Percentiles rank a stretch among this genome's conserved stretches.
These are phyloP conservation scores for Coilia nasus DNA, from an alignment of 2,797 vertebrate genomes.

Conservation along the genomic window DNA sequence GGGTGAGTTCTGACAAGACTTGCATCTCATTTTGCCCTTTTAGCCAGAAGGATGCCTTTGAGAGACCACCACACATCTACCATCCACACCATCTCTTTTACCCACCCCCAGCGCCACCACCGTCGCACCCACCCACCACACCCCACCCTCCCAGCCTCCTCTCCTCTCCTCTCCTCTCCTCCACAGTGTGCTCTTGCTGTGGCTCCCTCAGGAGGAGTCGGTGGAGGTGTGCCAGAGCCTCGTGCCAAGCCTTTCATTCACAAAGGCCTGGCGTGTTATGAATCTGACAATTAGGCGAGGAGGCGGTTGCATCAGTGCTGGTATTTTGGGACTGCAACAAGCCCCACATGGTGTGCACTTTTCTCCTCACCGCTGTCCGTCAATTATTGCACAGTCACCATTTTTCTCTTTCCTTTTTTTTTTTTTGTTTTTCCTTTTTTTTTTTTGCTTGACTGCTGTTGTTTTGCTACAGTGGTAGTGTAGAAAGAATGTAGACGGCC, in stretches of 20 bases:
- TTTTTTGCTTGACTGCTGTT: not conserved
- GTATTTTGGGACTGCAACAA: conserved; percentile 36
- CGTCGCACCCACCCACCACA: too few relatives aligned
- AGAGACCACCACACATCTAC: conserved; percentile 51
- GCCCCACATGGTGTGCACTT: conserved; percentile 26
- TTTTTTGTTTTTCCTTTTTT: not conserved
- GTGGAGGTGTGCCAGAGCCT: conserved; percentile 56
- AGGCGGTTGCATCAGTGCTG: conserved; percentile 51
- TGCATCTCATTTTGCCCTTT: conserved; percentile 71
- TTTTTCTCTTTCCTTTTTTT: not conserved
- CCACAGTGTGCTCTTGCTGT: conserved; percentile 35
- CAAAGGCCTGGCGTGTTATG: conserved; percentile 59
- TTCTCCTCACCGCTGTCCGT: conserved; percentile 14
- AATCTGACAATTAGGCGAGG: conserved; percentile 63
- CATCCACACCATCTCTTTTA: not conserved
- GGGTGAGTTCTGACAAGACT: conserved; percentile 46
- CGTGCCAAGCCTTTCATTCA: conserved; percentile 59
- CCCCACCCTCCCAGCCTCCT: too few relatives aligned
- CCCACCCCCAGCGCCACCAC: too few relatives aligned
- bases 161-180: conserved; percentile 2
- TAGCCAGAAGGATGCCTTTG: conserved; percentile 63
- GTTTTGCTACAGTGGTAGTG: not conserved
- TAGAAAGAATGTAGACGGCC: not conserved
- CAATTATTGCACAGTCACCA: conserved; percentile 17
- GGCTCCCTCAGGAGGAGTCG: conserved; percentile 44